Evolutionary conservation across 2,888 invertebrate species (phyloP), one percentile per base, ranked within the genome.

Genomic region (Caenorhabditis sp.): DNA sequence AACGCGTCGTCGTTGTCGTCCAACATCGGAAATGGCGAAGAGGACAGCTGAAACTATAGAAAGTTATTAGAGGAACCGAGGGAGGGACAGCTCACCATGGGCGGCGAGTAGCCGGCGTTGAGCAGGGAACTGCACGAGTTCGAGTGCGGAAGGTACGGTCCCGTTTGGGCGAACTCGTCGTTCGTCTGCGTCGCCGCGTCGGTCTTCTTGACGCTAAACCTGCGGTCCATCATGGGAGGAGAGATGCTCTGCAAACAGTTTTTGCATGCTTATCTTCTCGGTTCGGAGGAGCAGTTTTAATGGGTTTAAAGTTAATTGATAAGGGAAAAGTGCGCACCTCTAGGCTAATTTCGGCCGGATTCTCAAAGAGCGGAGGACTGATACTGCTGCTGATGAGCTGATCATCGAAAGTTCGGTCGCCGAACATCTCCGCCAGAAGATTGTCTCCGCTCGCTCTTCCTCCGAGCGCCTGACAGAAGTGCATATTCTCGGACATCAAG

Each of bases 401-500:
- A 53, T 80, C 72, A 32, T 82, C 84, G 43, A 82, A 78, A 20
- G 76, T 79, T 59, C 75, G 75, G 59, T 84, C 85, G 26, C 87
- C 85, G 63, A 88, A 88, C 83, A 88, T 84, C 70, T 88, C 88
- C 56, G 86, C 81, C 6, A 88, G 81, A n/a, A 88, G 75, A 6
- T 88, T 86, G 63, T 88, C 87, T 32, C 82, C 81, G 52, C 79
- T 76, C 35, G 78, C 78, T 26, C 81, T 66, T 7, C 79, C 82
- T 39, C 84, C 84, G 35, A 84, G 82, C 0, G 84, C 79, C 53
- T 88, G 87, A 63, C 86, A 86, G 75, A 88, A 88, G 58, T 88
- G 87, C 87, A 88, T 86, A 59, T 88, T 88, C 52, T 88, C 88
- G 61, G 84, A 82, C 88, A 88, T 88, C 63, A 88, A 70, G n/a